These are phyloP conservation scores for Acanthochromis polyacanthus DNA, from an alignment of 2,113 vertebrate species.

Conservation along the genomic window DNA sequence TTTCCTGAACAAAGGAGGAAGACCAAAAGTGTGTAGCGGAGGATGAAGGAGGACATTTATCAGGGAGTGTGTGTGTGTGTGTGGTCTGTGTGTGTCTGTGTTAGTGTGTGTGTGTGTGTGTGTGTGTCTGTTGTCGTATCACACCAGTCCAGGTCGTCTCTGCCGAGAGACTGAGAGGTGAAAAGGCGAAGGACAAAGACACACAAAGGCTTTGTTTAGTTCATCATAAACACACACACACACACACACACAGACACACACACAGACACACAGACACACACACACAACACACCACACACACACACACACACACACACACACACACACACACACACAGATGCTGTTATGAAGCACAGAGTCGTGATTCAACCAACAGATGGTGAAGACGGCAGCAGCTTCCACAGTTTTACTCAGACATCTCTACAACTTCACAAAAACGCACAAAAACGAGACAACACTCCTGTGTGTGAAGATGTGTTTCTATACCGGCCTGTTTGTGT, in stretches of 20 bases:
- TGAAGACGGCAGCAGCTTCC: conserved; percentile 40
- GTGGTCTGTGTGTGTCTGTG: too few species aligned
- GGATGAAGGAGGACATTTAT: too few species aligned
- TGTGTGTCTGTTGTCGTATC: too few species aligned
- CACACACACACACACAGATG: conserved; percentile 8
- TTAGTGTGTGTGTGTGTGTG: too few species aligned
- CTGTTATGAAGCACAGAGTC: background rate
- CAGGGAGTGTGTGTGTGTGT: too few species aligned
- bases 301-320: conserved; percentile 9
- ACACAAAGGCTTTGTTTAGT: too few species aligned
- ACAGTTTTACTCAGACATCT: background rate
- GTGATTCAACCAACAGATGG: conserved; percentile 48
- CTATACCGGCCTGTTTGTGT: background rate
- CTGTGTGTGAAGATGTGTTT: background rate
- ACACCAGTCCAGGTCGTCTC: too few species aligned
- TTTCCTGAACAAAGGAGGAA: background rate
- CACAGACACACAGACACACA: conserved; percentile 15
- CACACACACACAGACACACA: conserved; percentile 11
- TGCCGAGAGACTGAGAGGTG: too few species aligned
- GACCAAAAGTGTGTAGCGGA: too few species aligned
- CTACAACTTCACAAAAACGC: background rate
- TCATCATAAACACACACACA: background rate
- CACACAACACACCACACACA: background rate
- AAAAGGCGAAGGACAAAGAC: conserved; percentile 11
- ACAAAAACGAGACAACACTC: too few species aligned